These are phyloP conservation scores for Coracias cyanogaster DNA, from an alignment of 2,797 vertebrate species.

Conservation along the genomic window DNA sequence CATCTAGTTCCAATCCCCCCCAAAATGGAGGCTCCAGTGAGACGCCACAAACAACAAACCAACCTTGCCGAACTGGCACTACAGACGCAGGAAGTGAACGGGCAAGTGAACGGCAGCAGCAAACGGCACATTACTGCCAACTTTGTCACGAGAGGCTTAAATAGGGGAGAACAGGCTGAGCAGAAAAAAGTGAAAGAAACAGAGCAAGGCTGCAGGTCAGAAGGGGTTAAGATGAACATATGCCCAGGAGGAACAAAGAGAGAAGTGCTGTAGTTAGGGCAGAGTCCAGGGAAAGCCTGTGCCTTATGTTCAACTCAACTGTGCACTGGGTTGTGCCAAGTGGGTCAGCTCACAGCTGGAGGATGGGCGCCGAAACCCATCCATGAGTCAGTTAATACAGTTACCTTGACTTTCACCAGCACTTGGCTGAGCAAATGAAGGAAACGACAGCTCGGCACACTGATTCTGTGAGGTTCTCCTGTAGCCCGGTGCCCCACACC, in stretches of 20 bases:
- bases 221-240: not conserved
- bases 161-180: not conserved
- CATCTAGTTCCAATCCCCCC: too few species aligned
- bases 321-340: not conserved
- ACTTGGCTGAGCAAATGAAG: not conserved
- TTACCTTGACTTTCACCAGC: not conserved
- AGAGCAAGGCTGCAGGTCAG: not conserved
- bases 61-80: not conserved
- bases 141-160: not conserved
- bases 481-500: not conserved
- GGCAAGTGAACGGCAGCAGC: not conserved
- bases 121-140: not conserved
- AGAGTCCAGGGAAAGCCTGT: not conserved
- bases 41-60: not conserved
- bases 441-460: not conserved
- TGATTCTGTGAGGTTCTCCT: not conserved
- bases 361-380: not conserved
- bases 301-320: not conserved
- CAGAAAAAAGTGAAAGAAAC: not conserved
- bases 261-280: not conserved
- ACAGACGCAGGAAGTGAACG: not conserved
- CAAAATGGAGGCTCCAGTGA: too few species aligned
- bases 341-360: not conserved
- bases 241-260: not conserved
- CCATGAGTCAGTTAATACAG: not conserved